Evolutionary conservation across 2,797 vertebrate species (phyloP), one percentile per base, ranked within the genome.

Genomic region (Cheirogaleus major): DNA sequence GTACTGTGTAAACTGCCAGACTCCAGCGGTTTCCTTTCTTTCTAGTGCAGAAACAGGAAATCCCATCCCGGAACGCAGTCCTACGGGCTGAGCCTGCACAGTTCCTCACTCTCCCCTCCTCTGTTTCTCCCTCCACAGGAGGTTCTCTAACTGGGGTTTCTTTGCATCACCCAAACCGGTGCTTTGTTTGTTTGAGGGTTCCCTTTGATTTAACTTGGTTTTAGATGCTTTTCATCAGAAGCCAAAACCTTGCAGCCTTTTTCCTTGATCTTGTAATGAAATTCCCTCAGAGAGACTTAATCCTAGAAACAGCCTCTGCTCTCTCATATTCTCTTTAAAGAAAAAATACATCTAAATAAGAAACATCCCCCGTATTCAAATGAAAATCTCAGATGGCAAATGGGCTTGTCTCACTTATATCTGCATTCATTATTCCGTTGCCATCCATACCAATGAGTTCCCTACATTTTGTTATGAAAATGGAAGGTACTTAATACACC

Each of bases 221-320:
- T 95, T 65, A 41, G 25, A 55, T 69, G 84, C 50, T 96, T 95
- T 91, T 93, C 89, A 55, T 88, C 59, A 70, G 25, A 95, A 97
- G 91, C 91, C 82, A 92, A 97, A 96, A 75, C 25, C 43, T 72
- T 76, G 50, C 35, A 70, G 82, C 30, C 50, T 67, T 89, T 88
- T 32, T 30, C 41, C 89, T 95, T 79, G 84, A 92, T 95, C 95
- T 75, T 38, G n/a, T 30, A 63, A 95, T 32, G 61, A 85, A 94
- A 85, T 78, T 92, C 78, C 93, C 57, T 82, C 18, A 3, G 92
- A 96, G 48, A 88, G 41, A 89, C 75, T 95, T 93, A 92, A 88
- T 89, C 88, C 92, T 90, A 95, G 92, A 89, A 95, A 96, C 18
- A 88, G 83, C 41, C 90, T 82, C 45, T 22, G 61, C 67, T 61